Base-by-base conservation (phyloP, 2,888 invertebrate species). In the Camptogramma bilineatum region DNA sequence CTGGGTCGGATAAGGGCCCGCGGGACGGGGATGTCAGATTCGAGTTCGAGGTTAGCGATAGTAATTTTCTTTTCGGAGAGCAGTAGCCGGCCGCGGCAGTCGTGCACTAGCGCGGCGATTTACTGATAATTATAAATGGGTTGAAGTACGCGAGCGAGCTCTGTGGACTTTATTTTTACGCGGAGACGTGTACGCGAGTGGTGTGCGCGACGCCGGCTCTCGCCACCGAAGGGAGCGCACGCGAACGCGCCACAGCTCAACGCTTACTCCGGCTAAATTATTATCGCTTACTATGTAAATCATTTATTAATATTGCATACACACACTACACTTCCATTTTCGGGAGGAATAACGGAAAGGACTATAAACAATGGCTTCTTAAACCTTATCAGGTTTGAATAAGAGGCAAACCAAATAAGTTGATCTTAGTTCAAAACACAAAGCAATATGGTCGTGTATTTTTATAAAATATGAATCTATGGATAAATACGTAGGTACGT, bases 61-160 rank as follows among this genome's bases (percentile, higher is more conserved):
- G 80, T 81, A 76, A 82, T 82, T 82, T 83, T 80, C 83, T 87
- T 89, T 89, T 89, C 81, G 77, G 86, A 88, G 84, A 87, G 83
- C 87, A 84, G 83, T 82, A 80, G 86, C 86, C 86, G 86, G 78
- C 81, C 82, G 84, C 86, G 86, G 85, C 88, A 87, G 90, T 90
- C 89, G 88, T 89, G 87, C 86, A 87, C 90, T 84, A 88, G 87
- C 84, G 85, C 88, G 81, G 84, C 88, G 91, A 87, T 92, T 92
- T 92, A 92, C 92, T 93, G 91, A 92, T 93, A 92, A 93, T 93
- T 92, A 90, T 91, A 92, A 91, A 91, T 90, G 86, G 84, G 86
- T 89, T 86, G 88, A 90, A 91, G 91, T 93, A 84, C 91, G 86
- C 90, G 85, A 85, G 88, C 88, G 88, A 84, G 84, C 86, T 82